These are phyloP conservation scores for Parazoanthus atlanticus DNA, from an alignment of 92 coral and sea anemone genomes.

Conservation along the genomic window DNA sequence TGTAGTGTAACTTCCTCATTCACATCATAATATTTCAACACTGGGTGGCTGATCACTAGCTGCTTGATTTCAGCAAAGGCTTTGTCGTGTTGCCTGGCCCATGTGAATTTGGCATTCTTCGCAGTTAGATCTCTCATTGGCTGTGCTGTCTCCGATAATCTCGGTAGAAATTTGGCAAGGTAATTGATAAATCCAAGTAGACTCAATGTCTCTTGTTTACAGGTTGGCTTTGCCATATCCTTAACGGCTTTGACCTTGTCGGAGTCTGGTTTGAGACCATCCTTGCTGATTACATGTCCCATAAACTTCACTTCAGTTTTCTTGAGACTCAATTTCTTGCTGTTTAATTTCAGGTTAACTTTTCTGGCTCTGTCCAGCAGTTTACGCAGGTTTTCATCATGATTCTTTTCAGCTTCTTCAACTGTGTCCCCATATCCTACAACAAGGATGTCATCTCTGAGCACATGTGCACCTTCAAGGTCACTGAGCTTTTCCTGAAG, in stretches of 20 bases:
- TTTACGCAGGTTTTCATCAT: constrained; percentile 47
- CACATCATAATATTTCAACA: constrained; percentile 40
- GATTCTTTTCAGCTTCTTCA: constrained; percentile 43
- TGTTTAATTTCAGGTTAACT: constrained; percentile 49
- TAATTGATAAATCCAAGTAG: constrained; percentile 59
- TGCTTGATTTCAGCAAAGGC: constrained; percentile 46
- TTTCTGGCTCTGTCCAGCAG: constrained; percentile 46
- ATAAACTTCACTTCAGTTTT: constrained; percentile 44
- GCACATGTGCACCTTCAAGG: constrained; percentile 37
- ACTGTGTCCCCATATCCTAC: constrained; percentile 47
- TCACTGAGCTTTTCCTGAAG: constrained; percentile 43
- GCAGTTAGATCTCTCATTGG: constrained; percentile 50
- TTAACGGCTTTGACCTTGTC: no score
- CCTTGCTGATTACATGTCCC: constrained; percentile 47
- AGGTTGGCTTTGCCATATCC: constrained; percentile 39
- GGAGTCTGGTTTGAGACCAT: constrained; percentile 55
- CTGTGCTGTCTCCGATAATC: constrained; percentile 49
- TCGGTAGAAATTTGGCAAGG: constrained; percentile 47
- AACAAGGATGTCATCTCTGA: constrained; percentile 53
- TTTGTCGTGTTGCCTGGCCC: constrained; percentile 55
- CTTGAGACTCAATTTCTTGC: constrained; percentile 25
- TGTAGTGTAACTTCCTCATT: background rate
- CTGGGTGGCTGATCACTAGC: constrained; percentile 45
- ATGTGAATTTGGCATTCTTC: constrained; percentile 37
- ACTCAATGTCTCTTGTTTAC: constrained; percentile 31